phyloP scores from a whole-genome alignment of 2,888 invertebrate genomes.

The Helicoverpa assulta region DNA sequence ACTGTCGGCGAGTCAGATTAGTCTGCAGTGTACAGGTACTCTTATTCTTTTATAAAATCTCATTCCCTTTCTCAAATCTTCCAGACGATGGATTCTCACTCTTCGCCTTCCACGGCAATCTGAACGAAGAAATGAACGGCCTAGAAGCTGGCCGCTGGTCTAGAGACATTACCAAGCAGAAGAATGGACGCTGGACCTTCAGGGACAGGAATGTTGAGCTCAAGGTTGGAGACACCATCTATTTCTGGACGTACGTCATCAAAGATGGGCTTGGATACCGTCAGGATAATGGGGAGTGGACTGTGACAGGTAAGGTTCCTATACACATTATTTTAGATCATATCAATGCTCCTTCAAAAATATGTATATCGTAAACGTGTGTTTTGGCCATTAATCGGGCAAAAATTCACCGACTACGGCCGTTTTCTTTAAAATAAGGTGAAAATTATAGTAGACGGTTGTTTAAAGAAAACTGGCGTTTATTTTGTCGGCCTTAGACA shows the following conservation, averaged over 20 bases:
- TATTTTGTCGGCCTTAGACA: no score
- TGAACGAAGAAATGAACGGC: slow-evolving; percentile 93
- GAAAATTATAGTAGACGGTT: no score
- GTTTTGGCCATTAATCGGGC: no score
- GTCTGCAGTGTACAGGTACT: no score
- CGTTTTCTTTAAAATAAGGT: no score
- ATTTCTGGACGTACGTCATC: slow-evolving; percentile 94
- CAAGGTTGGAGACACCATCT: slow-evolving; percentile 92
- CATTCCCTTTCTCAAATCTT: slow-evolving; percentile 40
- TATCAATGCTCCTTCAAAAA: no score
- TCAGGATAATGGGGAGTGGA: slow-evolving; percentile 91
- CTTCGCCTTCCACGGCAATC: slow-evolving; percentile 90
- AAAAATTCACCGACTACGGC: no score
- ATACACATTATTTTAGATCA: no score
- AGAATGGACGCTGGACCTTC: slow-evolving; percentile 92
- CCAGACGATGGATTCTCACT: slow-evolving; percentile 91
- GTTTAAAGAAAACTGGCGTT: no score
- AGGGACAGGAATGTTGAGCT: slow-evolving; percentile 90
- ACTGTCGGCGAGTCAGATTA: no score
- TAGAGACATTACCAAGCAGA: slow-evolving; percentile 91
- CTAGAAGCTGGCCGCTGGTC: slow-evolving; percentile 92
- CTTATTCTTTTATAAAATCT: no score
- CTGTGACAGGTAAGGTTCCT: slow-evolving; percentile 83
- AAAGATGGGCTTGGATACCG: slow-evolving; percentile 93
- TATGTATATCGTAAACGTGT: no score